phyloP scores from a whole-genome alignment of 2,113 vertebrate species.

The Accipiter virgatus region DNA sequence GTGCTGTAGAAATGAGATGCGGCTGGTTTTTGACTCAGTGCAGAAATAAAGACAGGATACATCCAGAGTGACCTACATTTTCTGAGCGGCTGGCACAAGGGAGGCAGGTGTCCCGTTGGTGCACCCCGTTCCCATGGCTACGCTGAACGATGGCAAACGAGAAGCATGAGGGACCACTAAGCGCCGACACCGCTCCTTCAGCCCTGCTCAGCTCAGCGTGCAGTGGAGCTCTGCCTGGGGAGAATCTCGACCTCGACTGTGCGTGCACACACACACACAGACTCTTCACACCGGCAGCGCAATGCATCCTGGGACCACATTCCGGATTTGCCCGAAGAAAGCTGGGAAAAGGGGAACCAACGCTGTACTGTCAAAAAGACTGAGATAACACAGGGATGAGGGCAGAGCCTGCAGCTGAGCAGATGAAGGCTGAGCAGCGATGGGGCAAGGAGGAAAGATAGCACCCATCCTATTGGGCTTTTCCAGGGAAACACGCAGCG shows the following conservation, averaged over 20 bases:
- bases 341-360: neutral
- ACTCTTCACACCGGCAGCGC: accelerated
- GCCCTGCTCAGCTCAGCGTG: neutral
- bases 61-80: neutral
- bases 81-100: accelerated
- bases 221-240: neutral
- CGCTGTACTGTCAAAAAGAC: neutral
- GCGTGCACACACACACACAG: accelerated
- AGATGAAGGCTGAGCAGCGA: neutral
- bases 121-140: neutral
- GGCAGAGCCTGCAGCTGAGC: neutral
- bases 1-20: neutral
- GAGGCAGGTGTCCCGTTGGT: neutral
- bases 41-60: neutral
- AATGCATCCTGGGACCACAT: accelerated
- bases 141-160: accelerated
- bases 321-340: neutral
- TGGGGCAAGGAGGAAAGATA: accelerated
- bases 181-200: neutral
- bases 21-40: neutral
- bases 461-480: neutral
- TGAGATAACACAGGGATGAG: neutral
- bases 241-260: accelerated
- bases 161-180: neutral
- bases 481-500: neutral